Percentiles rank a stretch among this genome's conserved stretches.
Conservation (phyloP, 64 coral and sea anemone genomes). For the Platygyra sinensis region DNA sequence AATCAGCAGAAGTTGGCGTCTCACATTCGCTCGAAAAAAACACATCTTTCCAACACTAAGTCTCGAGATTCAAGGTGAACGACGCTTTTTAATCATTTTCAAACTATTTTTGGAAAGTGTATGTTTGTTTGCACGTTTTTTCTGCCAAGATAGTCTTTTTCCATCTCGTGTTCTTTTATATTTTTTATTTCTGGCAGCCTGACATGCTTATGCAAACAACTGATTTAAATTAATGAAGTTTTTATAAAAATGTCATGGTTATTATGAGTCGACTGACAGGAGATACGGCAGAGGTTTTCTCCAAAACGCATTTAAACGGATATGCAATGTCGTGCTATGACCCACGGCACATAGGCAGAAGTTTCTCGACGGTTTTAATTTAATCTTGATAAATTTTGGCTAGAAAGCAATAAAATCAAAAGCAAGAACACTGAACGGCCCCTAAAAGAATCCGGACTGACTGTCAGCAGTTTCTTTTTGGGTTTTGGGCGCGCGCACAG, state of each 20-base stretch:
- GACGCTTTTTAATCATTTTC: no score
- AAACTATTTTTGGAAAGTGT: not conserved
- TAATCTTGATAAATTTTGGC: not conserved
- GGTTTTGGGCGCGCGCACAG: not conserved
- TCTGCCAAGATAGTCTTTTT: not conserved
- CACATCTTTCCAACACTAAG: no score
- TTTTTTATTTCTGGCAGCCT: not conserved
- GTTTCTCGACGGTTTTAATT: not conserved
- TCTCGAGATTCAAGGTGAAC: no score
- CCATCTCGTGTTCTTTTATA: not conserved
- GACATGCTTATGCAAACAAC: constrained; percentile 3
- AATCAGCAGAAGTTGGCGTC: no score
- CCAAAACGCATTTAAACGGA: not conserved
- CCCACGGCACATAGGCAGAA: not conserved
- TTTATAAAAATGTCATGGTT: not conserved
- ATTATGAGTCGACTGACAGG: not conserved
- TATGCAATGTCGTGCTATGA: not conserved
- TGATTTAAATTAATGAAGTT: constrained; percentile 28
- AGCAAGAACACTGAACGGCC: not conserved
- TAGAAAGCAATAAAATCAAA: not conserved
- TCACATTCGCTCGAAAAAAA: no score
- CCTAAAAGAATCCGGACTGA: not conserved
- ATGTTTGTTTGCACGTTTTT: not conserved
- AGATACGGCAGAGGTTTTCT: not conserved
- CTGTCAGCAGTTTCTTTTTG: not conserved